Evolutionary conservation across 2,888 invertebrate species (phyloP).

Genomic region (Blastobasis lacticolella): DNA sequence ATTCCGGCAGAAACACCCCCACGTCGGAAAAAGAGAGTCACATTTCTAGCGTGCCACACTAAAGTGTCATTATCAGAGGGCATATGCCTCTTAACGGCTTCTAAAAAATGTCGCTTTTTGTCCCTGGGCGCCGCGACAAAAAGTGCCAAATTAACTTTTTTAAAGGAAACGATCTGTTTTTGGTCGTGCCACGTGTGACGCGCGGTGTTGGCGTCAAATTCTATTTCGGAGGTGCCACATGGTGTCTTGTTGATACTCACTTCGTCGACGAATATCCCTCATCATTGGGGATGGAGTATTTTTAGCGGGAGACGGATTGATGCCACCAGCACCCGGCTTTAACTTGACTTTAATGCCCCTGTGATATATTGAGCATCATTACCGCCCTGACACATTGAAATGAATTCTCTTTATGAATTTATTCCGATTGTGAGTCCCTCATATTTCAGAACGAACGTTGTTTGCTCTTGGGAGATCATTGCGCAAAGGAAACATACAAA

Average conservation of each 20-base stretch:
- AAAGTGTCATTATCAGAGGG: conserved; percentile 55
- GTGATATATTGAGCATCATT: conserved; percentile 51
- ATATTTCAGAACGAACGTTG: too few species aligned
- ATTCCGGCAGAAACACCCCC: conserved; percentile 26
- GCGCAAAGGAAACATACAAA: conserved; percentile 10
- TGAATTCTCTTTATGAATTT: conserved; percentile 42
- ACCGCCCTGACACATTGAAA: conserved; percentile 41
- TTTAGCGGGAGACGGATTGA: conserved; percentile 52
- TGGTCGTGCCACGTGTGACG: conserved; percentile 66
- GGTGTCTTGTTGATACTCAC: conserved; percentile 57
- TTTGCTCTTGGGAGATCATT: too few species aligned
- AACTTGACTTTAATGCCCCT: conserved; percentile 56
- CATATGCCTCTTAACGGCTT: conserved; percentile 59
- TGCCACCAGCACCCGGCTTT: conserved; percentile 48
- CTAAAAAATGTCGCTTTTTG: conserved; percentile 64
- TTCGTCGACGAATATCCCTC: conserved; percentile 67
- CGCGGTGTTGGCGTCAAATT: conserved; percentile 42
- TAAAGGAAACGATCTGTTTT: conserved; percentile 73
- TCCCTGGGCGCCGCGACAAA: conserved; percentile 42
- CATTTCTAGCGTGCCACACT: conserved; percentile 54
- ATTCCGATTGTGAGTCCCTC: conserved; percentile 15
- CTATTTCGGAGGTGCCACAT: conserved; percentile 62
- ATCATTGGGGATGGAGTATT: conserved; percentile 57
- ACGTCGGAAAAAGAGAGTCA: conserved; percentile 58
- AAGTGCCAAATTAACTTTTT: conserved; percentile 71